These are phyloP conservation scores for Aplodontia rufa DNA, from an alignment of 2,113 vertebrate genomes.

Conservation along the genomic window DNA sequence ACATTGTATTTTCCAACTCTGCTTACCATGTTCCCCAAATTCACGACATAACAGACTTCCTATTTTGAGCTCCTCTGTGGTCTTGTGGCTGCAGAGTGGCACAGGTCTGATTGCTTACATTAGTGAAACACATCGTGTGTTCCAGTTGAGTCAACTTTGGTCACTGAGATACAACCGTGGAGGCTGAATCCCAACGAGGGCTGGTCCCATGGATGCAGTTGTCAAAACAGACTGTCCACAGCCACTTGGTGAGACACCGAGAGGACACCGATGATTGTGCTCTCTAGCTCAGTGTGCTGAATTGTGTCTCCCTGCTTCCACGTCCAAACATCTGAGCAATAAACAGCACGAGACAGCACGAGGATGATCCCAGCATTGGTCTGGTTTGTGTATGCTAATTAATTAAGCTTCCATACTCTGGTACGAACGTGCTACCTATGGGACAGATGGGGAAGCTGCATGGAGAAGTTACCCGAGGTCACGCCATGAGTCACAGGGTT, in stretches of 20 bases:
- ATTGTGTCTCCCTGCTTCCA: not conserved
- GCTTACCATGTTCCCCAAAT: slow-evolving; percentile 9
- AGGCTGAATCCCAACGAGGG: not conserved
- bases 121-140: not conserved
- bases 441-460: not conserved
- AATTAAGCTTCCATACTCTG: not conserved
- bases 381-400: not conserved
- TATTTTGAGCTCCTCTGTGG: slow-evolving; percentile 13
- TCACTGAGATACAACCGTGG: not conserved
- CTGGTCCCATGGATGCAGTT: not conserved
- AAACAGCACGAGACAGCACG: not conserved
- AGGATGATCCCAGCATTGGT: not conserved
- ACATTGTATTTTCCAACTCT: not conserved
- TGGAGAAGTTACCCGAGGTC: slow-evolving; percentile 32
- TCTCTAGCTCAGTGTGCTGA: not conserved
- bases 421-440: not conserved
- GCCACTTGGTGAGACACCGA: not conserved
- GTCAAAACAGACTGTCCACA: not conserved
- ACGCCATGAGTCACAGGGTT: not conserved
- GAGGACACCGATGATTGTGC: not conserved
- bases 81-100: not conserved
- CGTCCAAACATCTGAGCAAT: not conserved
- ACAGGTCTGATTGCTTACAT: not conserved
- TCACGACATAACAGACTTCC: not conserved
- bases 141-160: not conserved